Base-by-base conservation (phyloP, 1,140 invertebrate species). In the Bombus polaris region DNA sequence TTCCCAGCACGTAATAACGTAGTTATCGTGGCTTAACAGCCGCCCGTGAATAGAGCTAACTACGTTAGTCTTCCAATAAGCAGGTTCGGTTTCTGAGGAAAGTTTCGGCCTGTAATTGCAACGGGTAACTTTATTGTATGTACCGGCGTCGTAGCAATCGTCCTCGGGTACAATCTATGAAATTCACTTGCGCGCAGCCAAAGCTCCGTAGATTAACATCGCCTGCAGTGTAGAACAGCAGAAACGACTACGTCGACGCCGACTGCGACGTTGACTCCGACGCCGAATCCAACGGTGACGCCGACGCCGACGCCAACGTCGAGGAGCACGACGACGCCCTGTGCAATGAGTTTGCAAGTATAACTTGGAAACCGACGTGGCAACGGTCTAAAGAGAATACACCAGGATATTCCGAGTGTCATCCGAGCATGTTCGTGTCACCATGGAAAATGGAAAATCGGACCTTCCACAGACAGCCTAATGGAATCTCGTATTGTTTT, bases 61-160 rank as follows among this genome's bases (percentile, higher is more conserved):
- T 88, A 57, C 68, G 71, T 89, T 89, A 89, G 87, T 66, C 87
- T 89, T 84, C 78, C 88, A 88, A 89, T 89, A 89, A 89, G 77
- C 88, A 79, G 87, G 59, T 88, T 87, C 87, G 88, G 77, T 88
- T 89, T 75, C 84, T 53, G 78, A 57, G 84, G 73, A 81, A 89
- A 89, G 83, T 89, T 88, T 53, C 78, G 37, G 44, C 59, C 76
- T 80, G 88, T 88, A 89, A 89, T 88, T 88, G 88, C 87, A 65
- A 78, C 78, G 80, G 62, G 77, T 74, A 80, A 88, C 83, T 89
- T 88, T 86, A 88, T 88, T 66, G 87, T 75, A 86, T 73, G 87
- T 85, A 37, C 77, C 68, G 71, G 25, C 32, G 79, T 66, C 62
- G 62, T 22, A 68, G 83, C 87, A 86, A 88, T 86, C 88, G 78